Evolutionary conservation across 2,113 vertebrate species (phyloP).

Genomic region (Periophthalmodon schlosseri): DNA sequence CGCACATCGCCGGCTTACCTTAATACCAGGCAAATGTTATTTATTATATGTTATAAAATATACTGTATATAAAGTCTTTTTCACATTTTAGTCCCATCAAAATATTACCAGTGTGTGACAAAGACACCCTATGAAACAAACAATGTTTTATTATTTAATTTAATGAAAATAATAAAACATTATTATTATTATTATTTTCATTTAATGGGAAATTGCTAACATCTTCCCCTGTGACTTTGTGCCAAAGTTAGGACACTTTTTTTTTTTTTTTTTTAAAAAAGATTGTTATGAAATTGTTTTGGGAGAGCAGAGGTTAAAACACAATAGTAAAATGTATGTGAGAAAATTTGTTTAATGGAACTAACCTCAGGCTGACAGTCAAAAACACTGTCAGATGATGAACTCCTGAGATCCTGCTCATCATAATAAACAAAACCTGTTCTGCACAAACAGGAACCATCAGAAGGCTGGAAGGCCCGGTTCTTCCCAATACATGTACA

Average conservation of each 20-base stretch:
- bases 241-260: neutral
- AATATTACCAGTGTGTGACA: too few species aligned
- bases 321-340: too few species aligned
- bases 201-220: neutral
- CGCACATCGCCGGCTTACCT: constrained; percentile 84
- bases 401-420: constrained; percentile 78
- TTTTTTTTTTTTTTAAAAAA: too few species aligned
- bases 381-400: constrained; percentile 75
- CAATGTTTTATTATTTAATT: too few species aligned
- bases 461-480: constrained; percentile 89
- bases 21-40: constrained; percentile 19
- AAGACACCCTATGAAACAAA: too few species aligned
- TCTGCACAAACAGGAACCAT: constrained; percentile 88
- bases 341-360: neutral
- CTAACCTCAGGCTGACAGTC: constrained; percentile 89
- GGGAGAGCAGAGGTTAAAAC: neutral
- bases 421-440: constrained; percentile 86
- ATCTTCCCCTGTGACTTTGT: too few species aligned
- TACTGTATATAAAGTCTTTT: too few species aligned
- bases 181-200: neutral
- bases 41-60: neutral
- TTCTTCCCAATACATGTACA: constrained; percentile 86
- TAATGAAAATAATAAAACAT: too few species aligned
- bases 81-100: too few species aligned
- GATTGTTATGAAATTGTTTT: neutral